These are phyloP conservation scores for Clarias laeviceps DNA, from an alignment of 2,797 vertebrate genomes.

Conservation along the genomic window DNA sequence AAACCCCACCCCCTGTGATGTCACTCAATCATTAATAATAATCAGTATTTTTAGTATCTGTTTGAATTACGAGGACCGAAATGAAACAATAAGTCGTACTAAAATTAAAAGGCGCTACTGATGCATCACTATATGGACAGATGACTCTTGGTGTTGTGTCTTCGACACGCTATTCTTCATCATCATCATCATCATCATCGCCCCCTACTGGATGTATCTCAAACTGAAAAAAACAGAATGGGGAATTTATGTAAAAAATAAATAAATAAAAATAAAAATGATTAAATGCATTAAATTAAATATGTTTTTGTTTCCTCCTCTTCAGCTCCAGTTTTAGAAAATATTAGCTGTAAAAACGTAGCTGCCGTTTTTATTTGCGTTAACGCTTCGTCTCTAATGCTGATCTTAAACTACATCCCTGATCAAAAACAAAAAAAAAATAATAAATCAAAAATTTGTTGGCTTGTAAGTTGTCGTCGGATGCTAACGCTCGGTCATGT, in stretches of 20 bases:
- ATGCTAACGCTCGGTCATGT: background rate
- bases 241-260: background rate
- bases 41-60: background rate
- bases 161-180: background rate
- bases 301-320: background rate
- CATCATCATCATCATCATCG: background rate
- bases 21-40: background rate
- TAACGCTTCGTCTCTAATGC: background rate
- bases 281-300: background rate
- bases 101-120: background rate
- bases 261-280: background rate
- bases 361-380: slow-evolving; percentile 3
- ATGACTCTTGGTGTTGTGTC: background rate
- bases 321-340: background rate
- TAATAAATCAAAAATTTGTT: too few relatives aligned
- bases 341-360: background rate
- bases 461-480: background rate
- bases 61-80: background rate
- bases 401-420: background rate
- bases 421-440: too few relatives aligned
- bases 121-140: background rate
- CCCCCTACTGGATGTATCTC: background rate
- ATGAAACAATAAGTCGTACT: too few relatives aligned
- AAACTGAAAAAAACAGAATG: background rate
- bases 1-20: too few relatives aligned